phyloP scores from a whole-genome alignment of 2,113 vertebrate genomes.

The Procavia capensis region DNA sequence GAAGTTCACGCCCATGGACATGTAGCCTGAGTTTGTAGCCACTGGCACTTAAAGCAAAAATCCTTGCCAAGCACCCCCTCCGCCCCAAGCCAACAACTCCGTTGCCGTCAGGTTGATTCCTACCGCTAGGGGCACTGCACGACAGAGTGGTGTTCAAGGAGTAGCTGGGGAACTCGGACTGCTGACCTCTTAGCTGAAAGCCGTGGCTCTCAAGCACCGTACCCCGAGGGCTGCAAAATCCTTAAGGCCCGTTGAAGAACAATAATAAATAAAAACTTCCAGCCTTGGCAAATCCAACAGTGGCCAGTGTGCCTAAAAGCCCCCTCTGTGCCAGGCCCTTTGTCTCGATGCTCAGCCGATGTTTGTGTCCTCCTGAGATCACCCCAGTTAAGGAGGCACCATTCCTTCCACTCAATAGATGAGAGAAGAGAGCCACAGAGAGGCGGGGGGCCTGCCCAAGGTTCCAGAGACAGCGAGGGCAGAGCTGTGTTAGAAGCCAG shows the following conservation, averaged over 20 bases:
- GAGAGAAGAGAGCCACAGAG: neutral
- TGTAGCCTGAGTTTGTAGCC: neutral
- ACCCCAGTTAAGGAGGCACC: neutral
- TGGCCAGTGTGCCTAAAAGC: neutral
- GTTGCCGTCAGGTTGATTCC: too few species aligned
- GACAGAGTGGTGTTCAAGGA: too few species aligned
- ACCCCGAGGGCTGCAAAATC: neutral
- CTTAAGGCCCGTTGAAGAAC: neutral
- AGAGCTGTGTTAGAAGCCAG: neutral
- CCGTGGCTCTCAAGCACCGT: too few species aligned
- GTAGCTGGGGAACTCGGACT: too few species aligned
- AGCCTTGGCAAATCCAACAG: too few species aligned
- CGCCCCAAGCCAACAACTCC: too few species aligned
- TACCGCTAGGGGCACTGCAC: too few species aligned
- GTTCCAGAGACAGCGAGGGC: neutral
- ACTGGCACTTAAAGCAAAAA: neutral
- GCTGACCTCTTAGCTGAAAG: too few species aligned
- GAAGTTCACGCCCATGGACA: neutral
- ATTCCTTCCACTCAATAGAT: neutral
- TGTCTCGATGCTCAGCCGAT: neutral
- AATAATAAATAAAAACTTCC: neutral
- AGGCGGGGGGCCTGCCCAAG: neutral
- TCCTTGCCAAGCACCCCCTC: neutral
- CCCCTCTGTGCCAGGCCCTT: neutral
- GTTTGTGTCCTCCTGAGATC: neutral